Percentiles rank a stretch among this genome's conserved stretches.
phyloP scores from a whole-genome alignment of 2,113 vertebrate species.

The Bos taurus region DNA sequence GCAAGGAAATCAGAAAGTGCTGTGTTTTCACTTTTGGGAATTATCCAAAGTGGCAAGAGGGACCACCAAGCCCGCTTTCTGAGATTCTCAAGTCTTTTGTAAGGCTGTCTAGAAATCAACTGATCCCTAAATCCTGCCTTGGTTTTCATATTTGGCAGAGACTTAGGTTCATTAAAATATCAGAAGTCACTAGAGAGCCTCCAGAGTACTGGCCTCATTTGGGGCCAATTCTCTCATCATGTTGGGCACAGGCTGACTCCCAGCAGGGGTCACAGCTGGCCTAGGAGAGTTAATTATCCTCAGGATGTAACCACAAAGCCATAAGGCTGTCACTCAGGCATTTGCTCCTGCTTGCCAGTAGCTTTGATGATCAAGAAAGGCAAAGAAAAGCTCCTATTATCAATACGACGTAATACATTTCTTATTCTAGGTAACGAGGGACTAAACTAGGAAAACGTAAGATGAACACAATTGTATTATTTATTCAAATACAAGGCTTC shows the following conservation, averaged over 20 bases:
- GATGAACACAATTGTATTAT: neutral
- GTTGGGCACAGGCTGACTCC: conserved; percentile 44
- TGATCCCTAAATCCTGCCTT: neutral
- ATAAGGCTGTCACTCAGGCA: conserved; percentile 41
- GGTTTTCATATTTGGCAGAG: conserved; percentile 27
- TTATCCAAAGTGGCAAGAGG: neutral
- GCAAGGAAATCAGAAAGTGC: neutral
- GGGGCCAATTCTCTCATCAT: conserved; percentile 43
- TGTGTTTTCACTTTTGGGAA: neutral
- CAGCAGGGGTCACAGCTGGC: conserved; percentile 63
- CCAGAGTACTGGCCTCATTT: conserved; percentile 34
- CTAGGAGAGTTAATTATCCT: conserved; percentile 59
- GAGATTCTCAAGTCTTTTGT: conserved; percentile 21
- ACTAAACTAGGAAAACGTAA: neutral
- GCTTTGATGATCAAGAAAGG: conserved; percentile 36
- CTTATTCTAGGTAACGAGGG: neutral
- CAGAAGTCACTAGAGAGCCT: neutral
- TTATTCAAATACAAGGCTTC: neutral
- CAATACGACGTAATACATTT: neutral
- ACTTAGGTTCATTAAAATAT: conserved; percentile 41
- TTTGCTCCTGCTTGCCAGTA: neutral
- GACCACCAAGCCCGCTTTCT: neutral
- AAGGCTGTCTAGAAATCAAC: neutral
- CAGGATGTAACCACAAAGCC: conserved; percentile 50
- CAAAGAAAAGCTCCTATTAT: neutral